phyloP scores from a whole-genome alignment of 2,797 vertebrate species.

The Heterohyrax brucei region DNA sequence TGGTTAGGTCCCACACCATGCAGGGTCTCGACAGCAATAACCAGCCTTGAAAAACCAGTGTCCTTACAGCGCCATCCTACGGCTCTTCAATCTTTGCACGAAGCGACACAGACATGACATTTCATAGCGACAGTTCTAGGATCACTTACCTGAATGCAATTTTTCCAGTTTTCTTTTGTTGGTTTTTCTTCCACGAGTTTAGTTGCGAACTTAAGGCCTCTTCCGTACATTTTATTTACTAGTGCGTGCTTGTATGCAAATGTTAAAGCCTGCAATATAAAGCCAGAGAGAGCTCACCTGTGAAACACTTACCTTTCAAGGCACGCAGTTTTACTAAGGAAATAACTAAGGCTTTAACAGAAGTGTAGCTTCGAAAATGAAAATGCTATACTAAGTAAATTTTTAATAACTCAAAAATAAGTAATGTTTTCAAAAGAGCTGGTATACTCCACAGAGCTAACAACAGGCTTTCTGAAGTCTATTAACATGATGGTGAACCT shows the following conservation, averaged over 20 bases:
- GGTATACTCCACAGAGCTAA: not conserved
- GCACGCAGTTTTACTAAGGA: slow-evolving; percentile 41
- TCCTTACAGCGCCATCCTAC: not conserved
- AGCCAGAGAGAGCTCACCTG: slow-evolving; percentile 60
- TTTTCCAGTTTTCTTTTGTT: slow-evolving; percentile 98
- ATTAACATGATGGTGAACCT: not conserved
- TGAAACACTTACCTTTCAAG: not conserved
- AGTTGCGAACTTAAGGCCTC: slow-evolving; percentile 97
- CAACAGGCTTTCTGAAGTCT: not conserved
- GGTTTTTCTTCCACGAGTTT: slow-evolving; percentile 99
- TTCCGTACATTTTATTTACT: slow-evolving; percentile 97
- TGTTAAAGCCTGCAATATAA: slow-evolving; percentile 93
- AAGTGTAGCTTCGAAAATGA: slow-evolving; percentile 39
- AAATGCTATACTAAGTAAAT: not conserved
- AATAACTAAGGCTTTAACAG: not conserved
- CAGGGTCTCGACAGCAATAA: not conserved
- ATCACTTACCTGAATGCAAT: slow-evolving; percentile 96
- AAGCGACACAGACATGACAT: not conserved
- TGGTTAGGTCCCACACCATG: not conserved
- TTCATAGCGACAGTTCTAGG: not conserved
- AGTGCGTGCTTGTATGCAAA: slow-evolving; percentile 99
- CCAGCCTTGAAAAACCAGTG: not conserved
- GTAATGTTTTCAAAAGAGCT: not conserved
- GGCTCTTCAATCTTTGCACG: not conserved
- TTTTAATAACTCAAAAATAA: not conserved